These are phyloP conservation scores for Oriolus oriolus DNA, from an alignment of 2,113 vertebrate species.

Conservation along the genomic window DNA sequence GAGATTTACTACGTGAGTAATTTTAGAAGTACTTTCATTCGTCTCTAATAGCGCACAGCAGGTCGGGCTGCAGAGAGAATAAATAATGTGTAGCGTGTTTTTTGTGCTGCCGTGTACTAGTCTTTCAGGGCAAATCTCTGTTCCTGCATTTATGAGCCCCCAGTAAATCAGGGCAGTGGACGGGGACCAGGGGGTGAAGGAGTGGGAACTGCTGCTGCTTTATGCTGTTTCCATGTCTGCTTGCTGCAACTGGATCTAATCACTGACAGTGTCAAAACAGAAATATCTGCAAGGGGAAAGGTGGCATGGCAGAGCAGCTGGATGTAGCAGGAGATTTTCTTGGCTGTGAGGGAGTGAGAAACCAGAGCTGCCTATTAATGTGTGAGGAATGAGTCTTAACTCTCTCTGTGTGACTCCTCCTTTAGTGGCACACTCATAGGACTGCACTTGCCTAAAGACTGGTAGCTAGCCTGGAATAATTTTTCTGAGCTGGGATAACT, in stretches of 20 bases:
- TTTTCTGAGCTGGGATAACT: neutral
- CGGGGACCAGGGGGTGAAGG: no score
- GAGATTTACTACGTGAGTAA: no score
- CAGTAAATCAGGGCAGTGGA: neutral
- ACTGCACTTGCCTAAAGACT: neutral
- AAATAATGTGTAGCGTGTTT: neutral
- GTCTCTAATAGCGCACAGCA: neutral
- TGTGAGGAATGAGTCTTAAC: neutral
- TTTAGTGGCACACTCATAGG: neutral
- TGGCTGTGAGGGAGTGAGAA: conserved; percentile 9
- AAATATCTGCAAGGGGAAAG: neutral
- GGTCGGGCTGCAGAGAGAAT: neutral
- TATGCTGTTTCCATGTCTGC: accelerated
- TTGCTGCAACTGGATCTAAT: neutral
- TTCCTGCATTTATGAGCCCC: neutral
- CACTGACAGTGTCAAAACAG: neutral
- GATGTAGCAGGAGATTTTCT: neutral
- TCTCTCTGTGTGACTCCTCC: neutral
- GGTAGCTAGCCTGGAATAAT: neutral
- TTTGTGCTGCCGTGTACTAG: neutral
- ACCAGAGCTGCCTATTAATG: neutral
- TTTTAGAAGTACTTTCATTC: neutral
- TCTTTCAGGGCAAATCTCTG: neutral
- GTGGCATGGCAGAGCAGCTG: neutral
- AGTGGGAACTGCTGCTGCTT: neutral